phyloP scores from a whole-genome alignment of 2,888 invertebrate genomes.

The Oasisia sp. region DNA sequence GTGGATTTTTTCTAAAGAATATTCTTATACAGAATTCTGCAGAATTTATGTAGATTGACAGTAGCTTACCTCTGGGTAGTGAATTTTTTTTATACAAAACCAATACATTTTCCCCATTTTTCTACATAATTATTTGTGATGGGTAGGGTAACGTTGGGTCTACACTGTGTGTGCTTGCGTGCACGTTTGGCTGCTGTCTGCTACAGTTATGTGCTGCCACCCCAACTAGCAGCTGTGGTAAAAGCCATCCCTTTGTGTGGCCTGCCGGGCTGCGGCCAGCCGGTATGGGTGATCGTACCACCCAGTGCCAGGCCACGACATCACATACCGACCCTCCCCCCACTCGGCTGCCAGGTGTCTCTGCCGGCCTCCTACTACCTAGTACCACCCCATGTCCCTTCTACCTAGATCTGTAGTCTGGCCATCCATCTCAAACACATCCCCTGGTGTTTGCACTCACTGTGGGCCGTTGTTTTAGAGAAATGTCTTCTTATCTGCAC shows the following conservation, averaged over 20 bases:
- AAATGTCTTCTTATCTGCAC: background rate
- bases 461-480: background rate
- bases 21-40: no score
- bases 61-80: no score
- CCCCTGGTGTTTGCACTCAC: background rate
- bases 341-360: background rate
- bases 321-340: background rate
- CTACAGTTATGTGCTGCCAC: background rate
- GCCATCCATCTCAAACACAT: background rate
- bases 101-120: no score
- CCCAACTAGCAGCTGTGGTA: background rate
- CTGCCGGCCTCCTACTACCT: background rate
- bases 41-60: no score
- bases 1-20: no score
- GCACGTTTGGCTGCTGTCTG: background rate
- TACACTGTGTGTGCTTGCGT: background rate
- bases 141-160: no score
- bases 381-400: background rate
- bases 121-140: no score
- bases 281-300: background rate
- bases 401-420: background rate
- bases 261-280: background rate
- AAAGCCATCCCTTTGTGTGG: background rate
- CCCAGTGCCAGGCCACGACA: background rate
- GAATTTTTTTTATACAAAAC: no score